phyloP scores from a whole-genome alignment of 2,113 vertebrate genomes.

The Nyctereutes procyonoides region DNA sequence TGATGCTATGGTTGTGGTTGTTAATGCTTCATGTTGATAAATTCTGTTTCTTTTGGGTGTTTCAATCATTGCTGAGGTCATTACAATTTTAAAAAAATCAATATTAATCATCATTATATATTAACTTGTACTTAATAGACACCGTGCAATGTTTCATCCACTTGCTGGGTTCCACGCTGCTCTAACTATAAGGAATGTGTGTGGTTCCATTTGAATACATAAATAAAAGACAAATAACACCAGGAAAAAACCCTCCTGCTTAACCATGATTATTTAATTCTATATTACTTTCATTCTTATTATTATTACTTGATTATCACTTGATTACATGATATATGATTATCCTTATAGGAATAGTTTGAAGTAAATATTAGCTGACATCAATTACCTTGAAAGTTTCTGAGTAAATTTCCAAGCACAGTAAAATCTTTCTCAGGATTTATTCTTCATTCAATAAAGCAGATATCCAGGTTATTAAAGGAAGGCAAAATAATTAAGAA shows the following conservation, averaged over 20 bases:
- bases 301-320: neutral
- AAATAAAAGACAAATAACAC: neutral
- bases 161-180: neutral
- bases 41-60: neutral
- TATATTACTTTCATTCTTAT: neutral
- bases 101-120: neutral
- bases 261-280: neutral
- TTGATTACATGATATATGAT: neutral
- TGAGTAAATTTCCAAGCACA: constrained; percentile 20
- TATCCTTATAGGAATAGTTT: neutral
- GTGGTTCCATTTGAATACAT: neutral
- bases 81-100: neutral
- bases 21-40: neutral
- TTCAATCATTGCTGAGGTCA: neutral
- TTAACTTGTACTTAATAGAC: neutral
- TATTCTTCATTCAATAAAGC: neutral
- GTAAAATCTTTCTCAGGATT: neutral
- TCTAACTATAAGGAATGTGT: neutral
- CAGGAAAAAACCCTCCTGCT: neutral
- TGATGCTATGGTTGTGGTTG: neutral
- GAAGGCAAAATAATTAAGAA: constrained; percentile 29
- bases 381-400: constrained; percentile 16
- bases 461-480: neutral
- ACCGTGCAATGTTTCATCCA: neutral
- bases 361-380: neutral